These are phyloP conservation scores for Chaetodon auriga DNA, from an alignment of 2,113 vertebrate genomes.

Conservation along the genomic window DNA sequence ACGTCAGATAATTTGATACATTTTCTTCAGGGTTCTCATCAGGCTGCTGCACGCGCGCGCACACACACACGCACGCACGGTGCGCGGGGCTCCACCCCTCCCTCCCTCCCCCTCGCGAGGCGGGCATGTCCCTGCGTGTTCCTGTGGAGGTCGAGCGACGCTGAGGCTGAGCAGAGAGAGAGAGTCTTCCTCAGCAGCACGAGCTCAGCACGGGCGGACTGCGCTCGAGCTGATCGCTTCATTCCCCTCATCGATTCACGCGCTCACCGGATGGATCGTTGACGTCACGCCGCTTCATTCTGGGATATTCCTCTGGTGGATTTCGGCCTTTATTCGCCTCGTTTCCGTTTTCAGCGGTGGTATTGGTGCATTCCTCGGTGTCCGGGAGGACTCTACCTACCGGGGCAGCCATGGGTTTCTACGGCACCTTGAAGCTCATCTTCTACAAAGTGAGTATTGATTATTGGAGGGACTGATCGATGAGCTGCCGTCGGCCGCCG, in stretches of 20 bases:
- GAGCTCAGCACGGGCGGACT: neutral
- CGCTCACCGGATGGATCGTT: conserved; percentile 31
- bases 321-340: neutral
- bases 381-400: conserved; percentile 70
- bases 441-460: conserved; percentile 95
- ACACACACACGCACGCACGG: conserved; percentile 14
- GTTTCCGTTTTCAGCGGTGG: no score
- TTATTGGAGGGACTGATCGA: neutral
- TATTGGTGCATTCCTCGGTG: neutral
- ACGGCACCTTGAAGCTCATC: conserved; percentile 98
- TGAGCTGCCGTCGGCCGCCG: neutral
- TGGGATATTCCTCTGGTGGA: neutral
- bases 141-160: conserved; percentile 41
- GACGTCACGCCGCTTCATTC: conserved; percentile 2
- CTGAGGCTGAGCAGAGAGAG: neutral
- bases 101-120: conserved; percentile 25
- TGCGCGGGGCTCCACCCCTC: conserved; percentile 50
- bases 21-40: neutral
- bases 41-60: neutral
- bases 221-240: neutral
- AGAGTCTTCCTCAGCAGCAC: conserved; percentile 12
- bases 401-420: conserved; percentile 92
- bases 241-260: neutral
- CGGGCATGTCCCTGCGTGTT: conserved; percentile 84
- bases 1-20: neutral